A percentile compares a stretch with the other conserved stretches of the same genome.
These are phyloP conservation scores for Dryocosmus kuriphilus DNA, from an alignment of 2,888 invertebrate species.

Conservation along the genomic window DNA sequence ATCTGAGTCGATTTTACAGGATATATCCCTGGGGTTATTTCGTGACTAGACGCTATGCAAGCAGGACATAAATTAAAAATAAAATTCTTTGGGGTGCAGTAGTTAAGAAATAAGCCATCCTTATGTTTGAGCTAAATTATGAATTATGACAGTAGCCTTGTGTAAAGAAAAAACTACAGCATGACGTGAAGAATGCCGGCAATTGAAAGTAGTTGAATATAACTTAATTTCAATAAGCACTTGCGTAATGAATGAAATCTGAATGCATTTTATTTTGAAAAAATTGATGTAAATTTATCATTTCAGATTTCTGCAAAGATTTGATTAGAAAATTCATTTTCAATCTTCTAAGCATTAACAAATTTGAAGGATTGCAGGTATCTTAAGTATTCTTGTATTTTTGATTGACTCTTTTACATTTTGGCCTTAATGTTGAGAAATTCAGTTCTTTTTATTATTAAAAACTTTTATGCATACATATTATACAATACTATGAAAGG, in stretches of 20 bases:
- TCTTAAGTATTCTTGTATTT: background rate
- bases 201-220: conserved; percentile 2
- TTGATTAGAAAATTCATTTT: too few species aligned
- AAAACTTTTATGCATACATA: background rate
- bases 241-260: background rate
- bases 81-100: conserved; percentile 35
- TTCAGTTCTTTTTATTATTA: background rate
- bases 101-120: conserved; percentile 22
- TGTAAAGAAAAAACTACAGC: conserved; percentile 23
- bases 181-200: conserved; percentile 5
- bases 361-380: background rate
- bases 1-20: background rate
- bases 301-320: background rate
- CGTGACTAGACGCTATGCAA: conserved; percentile 22
- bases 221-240: background rate
- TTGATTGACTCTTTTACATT: background rate
- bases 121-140: conserved; percentile 27
- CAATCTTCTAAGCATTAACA: background rate
- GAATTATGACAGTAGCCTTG: conserved; percentile 21
- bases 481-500: background rate
- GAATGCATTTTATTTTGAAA: background rate
- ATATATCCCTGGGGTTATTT: conserved; percentile 5
- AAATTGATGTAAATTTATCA: background rate
- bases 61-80: conserved; percentile 38
- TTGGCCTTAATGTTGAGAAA: background rate